These are phyloP conservation scores for Drosophila funebris DNA, from an alignment of 1,140 invertebrate species.

Conservation along the genomic window DNA sequence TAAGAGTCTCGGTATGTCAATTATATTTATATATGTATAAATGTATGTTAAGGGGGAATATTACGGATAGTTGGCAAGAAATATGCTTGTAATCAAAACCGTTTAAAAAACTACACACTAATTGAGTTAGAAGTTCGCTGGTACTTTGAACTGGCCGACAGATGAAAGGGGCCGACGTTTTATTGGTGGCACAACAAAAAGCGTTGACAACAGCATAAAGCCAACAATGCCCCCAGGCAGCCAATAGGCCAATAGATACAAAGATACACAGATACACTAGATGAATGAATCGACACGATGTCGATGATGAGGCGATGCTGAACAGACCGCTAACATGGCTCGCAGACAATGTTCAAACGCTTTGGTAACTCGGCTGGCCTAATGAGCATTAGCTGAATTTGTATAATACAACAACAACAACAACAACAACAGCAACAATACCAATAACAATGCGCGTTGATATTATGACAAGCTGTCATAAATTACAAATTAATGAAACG, in stretches of 20 bases:
- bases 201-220: slow-evolving; percentile 80
- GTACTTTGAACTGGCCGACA: slow-evolving; percentile 70
- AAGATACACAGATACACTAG: neutral
- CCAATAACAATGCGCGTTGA: slow-evolving; percentile 40
- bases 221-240: slow-evolving; percentile 63
- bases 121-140: slow-evolving; percentile 78
- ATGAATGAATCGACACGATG: slow-evolving; percentile 19
- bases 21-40: neutral
- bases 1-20: neutral
- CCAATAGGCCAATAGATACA: neutral
- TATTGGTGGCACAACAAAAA: slow-evolving; percentile 81
- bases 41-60: slow-evolving; percentile 5
- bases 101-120: slow-evolving; percentile 79
- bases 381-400: slow-evolving; percentile 60
- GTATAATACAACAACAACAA: slow-evolving; percentile 46
- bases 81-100: slow-evolving; percentile 79
- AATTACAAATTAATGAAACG: slow-evolving; percentile 79
- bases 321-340: slow-evolving; percentile 70
- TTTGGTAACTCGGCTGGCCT: slow-evolving; percentile 66
- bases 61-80: slow-evolving; percentile 24
- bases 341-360: slow-evolving; percentile 67
- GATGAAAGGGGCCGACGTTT: slow-evolving; percentile 63
- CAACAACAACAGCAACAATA: slow-evolving; percentile 1
- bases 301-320: slow-evolving; percentile 50
- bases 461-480: slow-evolving; percentile 82